These are phyloP conservation scores for Macroglossus sobrinus DNA, from an alignment of 2,113 vertebrate species.

Conservation along the genomic window DNA sequence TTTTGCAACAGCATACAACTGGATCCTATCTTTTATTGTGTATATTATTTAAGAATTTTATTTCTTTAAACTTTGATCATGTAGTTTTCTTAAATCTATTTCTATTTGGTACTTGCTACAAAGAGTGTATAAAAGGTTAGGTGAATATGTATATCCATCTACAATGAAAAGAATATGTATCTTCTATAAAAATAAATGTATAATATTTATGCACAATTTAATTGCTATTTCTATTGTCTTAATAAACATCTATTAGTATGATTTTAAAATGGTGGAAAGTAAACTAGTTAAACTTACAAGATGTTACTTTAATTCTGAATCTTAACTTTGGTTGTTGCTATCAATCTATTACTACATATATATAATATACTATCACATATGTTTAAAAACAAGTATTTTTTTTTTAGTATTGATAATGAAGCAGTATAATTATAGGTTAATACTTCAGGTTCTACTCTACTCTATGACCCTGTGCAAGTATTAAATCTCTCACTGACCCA, in stretches of 20 bases:
- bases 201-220: background rate
- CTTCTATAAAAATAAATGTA: background rate
- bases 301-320: background rate
- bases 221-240: conserved; percentile 1
- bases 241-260: background rate
- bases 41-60: conserved; percentile 67
- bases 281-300: background rate
- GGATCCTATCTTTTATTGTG: conserved; percentile 58
- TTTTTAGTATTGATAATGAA: background rate
- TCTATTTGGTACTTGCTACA: conserved; percentile 45
- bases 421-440: background rate
- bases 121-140: conserved; percentile 19
- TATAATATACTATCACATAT: background rate
- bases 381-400: background rate
- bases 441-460: background rate
- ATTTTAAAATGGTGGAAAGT: background rate
- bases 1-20: conserved; percentile 53
- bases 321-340: background rate
- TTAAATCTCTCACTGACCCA: background rate
- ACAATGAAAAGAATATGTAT: background rate
- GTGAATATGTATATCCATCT: conserved; percentile 32
- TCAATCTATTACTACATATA: background rate
- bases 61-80: conserved; percentile 65
- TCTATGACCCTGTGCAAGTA: background rate
- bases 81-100: conserved; percentile 61